These are phyloP conservation scores for Trichogramma dendrolimi DNA, from an alignment of 2,888 invertebrate species.

Conservation along the genomic window DNA sequence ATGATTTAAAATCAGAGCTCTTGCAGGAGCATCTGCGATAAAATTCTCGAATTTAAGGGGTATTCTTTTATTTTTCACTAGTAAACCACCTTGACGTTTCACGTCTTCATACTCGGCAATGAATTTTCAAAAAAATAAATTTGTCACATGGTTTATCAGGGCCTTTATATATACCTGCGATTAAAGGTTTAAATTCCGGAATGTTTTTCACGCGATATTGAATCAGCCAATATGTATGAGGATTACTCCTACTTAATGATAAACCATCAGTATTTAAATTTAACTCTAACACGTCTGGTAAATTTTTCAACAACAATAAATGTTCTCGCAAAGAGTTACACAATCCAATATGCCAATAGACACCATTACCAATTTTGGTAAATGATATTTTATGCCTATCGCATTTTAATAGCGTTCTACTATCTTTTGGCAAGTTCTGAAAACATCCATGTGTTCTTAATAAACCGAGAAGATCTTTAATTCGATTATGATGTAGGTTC, in stretches of 20 bases:
- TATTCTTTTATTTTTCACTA: neutral
- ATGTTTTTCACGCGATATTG: constrained; percentile 5
- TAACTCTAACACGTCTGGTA: neutral
- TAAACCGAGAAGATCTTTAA: too few species aligned
- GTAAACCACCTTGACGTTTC: neutral
- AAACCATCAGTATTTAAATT: constrained; percentile 4
- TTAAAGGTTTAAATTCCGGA: neutral
- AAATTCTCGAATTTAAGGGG: constrained; percentile 4
- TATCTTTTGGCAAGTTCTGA: constrained; percentile 6
- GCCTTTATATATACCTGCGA: neutral
- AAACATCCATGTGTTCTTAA: too few species aligned
- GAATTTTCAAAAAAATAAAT: neutral
- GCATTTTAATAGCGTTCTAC: constrained; percentile 3
- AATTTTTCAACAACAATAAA: neutral
- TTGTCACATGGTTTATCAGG: neutral
- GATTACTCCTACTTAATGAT: neutral
- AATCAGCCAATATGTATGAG: constrained; percentile 2
- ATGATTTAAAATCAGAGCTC: constrained; percentile 2
- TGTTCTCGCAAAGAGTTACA: neutral
- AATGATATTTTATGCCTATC: neutral
- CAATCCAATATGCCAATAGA: constrained; percentile 4
- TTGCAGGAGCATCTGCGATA: constrained; percentile 9
- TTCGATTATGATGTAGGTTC: too few species aligned
- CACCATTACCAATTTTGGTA: neutral
- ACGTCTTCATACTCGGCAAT: neutral